A percentile compares a stretch with the other conserved stretches of the same genome.
These are phyloP conservation scores for Copidosoma aretas DNA, from an alignment of 2,888 invertebrate genomes.

Conservation along the genomic window DNA sequence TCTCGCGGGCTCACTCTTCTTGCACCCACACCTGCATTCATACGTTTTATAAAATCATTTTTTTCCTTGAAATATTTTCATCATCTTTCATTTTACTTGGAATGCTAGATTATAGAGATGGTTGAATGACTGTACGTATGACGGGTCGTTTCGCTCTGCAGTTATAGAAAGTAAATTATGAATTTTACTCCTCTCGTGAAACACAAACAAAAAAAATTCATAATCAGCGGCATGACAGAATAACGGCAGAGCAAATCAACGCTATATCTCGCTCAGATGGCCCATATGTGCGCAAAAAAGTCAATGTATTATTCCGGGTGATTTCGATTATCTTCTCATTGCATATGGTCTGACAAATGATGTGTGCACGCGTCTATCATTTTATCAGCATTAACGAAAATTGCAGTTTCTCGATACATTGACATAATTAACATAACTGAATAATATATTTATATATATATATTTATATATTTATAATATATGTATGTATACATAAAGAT, in stretches of 20 bases:
- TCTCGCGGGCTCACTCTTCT: constrained; percentile 19
- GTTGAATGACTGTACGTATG: constrained; percentile 42
- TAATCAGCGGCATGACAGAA: background rate
- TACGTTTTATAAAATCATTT: constrained; percentile 36
- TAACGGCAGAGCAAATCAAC: constrained; percentile 6
- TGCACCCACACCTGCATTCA: constrained; percentile 22
- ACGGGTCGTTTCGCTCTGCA: background rate
- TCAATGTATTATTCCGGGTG: background rate
- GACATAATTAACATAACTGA: constrained; percentile 54
- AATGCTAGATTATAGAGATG: constrained; percentile 51
- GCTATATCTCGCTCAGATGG: background rate
- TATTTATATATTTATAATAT: constrained; percentile 28
- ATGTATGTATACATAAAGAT: constrained; percentile 53
- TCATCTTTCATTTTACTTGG: constrained; percentile 44
- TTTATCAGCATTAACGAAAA: constrained; percentile 17
- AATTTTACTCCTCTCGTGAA: background rate
- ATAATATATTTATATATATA: constrained; percentile 46
- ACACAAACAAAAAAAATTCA: background rate
- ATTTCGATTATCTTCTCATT: constrained; percentile 19
- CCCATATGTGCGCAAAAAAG: background rate
- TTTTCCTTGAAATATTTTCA: constrained; percentile 16
- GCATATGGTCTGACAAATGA: constrained; percentile 18
- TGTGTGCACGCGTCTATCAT: constrained; percentile 12
- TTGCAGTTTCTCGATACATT: constrained; percentile 30
- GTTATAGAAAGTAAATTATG: background rate